These are phyloP conservation scores for Rattus rattus DNA, from an alignment of 2,113 vertebrate species.

Conservation along the genomic window DNA sequence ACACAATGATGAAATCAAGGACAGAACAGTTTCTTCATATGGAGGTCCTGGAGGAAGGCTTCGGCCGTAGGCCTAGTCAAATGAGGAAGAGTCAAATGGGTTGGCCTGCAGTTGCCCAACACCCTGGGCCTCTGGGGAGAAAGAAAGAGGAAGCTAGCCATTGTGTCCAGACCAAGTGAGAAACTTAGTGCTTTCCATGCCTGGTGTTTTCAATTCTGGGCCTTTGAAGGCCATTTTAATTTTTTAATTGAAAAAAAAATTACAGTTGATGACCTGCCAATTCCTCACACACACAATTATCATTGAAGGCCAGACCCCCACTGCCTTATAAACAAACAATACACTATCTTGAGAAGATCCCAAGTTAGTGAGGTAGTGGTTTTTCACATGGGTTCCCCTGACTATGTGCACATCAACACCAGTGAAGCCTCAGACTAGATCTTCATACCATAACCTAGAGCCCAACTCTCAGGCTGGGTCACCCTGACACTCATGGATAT, in stretches of 20 bases:
- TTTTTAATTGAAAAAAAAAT: constrained; percentile 73
- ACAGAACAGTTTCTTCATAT: background rate
- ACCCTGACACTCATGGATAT: background rate
- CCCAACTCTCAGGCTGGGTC: background rate
- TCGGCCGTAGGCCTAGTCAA: background rate
- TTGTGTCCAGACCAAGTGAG: constrained; percentile 66
- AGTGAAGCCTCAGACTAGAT: background rate
- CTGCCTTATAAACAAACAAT: constrained; percentile 21
- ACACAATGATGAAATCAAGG: background rate
- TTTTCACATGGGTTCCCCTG: background rate
- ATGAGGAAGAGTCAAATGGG: constrained; percentile 60
- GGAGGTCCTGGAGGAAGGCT: constrained; percentile 37
- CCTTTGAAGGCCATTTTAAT: constrained; percentile 76
- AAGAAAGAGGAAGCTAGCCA: constrained; percentile 68
- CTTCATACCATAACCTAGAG: background rate
- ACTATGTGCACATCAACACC: background rate
- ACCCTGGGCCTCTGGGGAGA: constrained; percentile 63
- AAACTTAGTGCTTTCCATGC: constrained; percentile 65
- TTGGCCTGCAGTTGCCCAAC: constrained; percentile 68
- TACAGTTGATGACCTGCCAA: constrained; percentile 66
- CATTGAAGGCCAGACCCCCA: background rate
- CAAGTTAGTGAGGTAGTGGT: background rate
- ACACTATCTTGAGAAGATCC: constrained; percentile 16
- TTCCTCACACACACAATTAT: constrained; percentile 51
- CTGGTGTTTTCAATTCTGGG: constrained; percentile 72